Percentiles rank a stretch among this genome's conserved stretches.
Conservation (phyloP, 2,888 invertebrate species). For the Lumbricus terrestris region DNA sequence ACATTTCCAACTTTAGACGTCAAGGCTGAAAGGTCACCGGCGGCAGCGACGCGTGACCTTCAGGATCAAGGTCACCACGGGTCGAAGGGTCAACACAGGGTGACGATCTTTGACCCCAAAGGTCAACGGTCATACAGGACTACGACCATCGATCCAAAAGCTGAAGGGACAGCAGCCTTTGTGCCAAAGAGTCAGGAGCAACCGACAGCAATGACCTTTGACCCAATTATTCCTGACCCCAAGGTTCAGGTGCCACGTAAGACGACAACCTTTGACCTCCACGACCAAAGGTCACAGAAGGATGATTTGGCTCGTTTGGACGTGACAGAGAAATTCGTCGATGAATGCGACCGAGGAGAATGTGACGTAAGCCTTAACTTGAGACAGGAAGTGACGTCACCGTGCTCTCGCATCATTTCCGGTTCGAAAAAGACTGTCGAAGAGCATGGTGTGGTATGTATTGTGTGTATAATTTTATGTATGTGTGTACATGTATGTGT, state of each 20-base stretch:
- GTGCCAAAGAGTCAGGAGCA: too few species aligned
- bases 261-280: not conserved
- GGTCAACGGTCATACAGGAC: not conserved
- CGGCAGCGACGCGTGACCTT: too few species aligned
- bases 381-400: not conserved
- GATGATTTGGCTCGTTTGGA: not conserved
- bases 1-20: too few species aligned
- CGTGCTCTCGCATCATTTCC: not conserved
- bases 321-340: not conserved
- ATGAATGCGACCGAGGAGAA: not conserved
- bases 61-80: too few species aligned
- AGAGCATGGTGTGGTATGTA: not conserved
- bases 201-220: too few species aligned
- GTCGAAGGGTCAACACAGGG: too few species aligned
- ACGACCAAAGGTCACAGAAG: not conserved
- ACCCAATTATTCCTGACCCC: too few species aligned
- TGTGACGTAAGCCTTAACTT: not conserved
- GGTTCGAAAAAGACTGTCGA: not conserved
- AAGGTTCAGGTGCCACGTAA: not conserved
- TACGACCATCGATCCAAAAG: too few species aligned
- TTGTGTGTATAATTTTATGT: not conserved
- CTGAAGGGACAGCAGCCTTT: too few species aligned
- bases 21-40: too few species aligned
- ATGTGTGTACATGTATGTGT: not conserved
- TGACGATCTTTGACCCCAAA: not conserved